phyloP scores from a whole-genome alignment of 2,888 invertebrate genomes.

The Ligdia adustata region DNA sequence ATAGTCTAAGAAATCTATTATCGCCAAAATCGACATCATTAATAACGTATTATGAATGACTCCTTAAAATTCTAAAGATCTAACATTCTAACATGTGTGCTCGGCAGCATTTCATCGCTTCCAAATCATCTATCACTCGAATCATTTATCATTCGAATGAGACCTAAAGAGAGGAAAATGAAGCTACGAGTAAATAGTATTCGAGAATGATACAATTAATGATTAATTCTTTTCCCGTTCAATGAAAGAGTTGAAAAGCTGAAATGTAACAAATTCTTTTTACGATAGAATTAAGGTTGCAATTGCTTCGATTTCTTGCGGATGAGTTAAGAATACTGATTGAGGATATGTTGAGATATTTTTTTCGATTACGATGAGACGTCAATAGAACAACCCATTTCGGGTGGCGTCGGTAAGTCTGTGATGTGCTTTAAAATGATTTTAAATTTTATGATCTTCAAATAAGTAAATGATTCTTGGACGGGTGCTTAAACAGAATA shows the following conservation, averaged over 20 bases:
- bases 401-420: slow-evolving; percentile 63
- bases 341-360: slow-evolving; percentile 1
- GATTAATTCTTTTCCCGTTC: slow-evolving; percentile 73
- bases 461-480: slow-evolving; percentile 40
- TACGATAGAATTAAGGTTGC: slow-evolving; percentile 32
- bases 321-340: too few relatives aligned
- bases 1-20: slow-evolving; percentile 57
- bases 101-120: slow-evolving; percentile 70
- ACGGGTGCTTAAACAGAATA: slow-evolving; percentile 32
- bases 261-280: background rate
- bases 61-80: slow-evolving; percentile 75
- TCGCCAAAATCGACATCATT: slow-evolving; percentile 60
- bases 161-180: slow-evolving; percentile 83
- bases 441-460: slow-evolving; percentile 35
- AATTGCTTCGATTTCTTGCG: slow-evolving; percentile 41
- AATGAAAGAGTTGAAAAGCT: slow-evolving; percentile 33
- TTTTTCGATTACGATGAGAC: too few relatives aligned
- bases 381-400: too few relatives aligned
- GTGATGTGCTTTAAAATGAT: slow-evolving; percentile 42
- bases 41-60: slow-evolving; percentile 76
- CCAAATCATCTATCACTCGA: slow-evolving; percentile 70
- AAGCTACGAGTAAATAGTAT: slow-evolving; percentile 78
- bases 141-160: slow-evolving; percentile 79
- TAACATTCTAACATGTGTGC: slow-evolving; percentile 70
- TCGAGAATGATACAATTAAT: slow-evolving; percentile 77